A percentile compares a stretch with the other conserved stretches of the same genome.
Evolutionary conservation across 2,113 vertebrate species (phyloP).

Genomic region (Pycnonotus jocosus): DNA sequence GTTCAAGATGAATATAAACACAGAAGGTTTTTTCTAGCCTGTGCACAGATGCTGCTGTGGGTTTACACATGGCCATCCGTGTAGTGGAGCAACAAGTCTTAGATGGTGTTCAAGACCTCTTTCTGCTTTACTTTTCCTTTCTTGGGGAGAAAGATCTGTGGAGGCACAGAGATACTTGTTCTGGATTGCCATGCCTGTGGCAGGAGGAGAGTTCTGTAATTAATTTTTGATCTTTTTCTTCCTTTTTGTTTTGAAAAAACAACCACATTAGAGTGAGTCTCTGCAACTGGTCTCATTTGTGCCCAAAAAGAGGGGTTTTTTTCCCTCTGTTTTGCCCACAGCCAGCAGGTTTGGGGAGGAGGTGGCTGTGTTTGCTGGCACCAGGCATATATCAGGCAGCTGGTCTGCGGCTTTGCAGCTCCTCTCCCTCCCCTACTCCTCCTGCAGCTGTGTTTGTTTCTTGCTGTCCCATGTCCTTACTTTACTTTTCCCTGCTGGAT

Average conservation of each 20-base stretch:
- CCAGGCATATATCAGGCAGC: neutral
- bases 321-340: rapidly evolving
- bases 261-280: rapidly evolving
- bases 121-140: neutral
- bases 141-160: rapidly evolving
- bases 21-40: neutral
- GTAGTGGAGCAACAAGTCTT: neutral
- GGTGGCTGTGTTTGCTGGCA: neutral
- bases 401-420: neutral
- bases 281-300: neutral
- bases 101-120: neutral
- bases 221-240: neutral
- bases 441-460: neutral
- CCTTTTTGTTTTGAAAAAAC: neutral
- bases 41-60: neutral
- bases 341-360: neutral
- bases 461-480: neutral
- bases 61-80: neutral
- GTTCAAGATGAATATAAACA: neutral
- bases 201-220: neutral
- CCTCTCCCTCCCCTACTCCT: neutral
- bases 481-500: neutral
- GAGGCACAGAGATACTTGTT: neutral
- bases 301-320: neutral
- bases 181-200: neutral